Conservation (phyloP, 2,113 vertebrate species). For the Ciconia maguari region DNA sequence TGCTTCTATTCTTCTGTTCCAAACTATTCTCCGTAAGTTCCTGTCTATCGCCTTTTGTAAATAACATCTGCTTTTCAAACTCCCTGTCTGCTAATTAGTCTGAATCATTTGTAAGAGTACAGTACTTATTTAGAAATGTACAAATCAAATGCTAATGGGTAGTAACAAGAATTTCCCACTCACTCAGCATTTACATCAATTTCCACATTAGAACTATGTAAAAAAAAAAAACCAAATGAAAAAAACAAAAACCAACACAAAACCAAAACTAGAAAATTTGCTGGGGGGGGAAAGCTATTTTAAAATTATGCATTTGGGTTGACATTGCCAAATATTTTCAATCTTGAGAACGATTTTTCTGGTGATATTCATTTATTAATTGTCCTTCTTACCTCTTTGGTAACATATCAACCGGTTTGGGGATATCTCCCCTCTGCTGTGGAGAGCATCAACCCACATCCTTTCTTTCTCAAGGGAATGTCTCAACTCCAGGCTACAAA, state of each 20-base stretch:
- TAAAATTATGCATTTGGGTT: not conserved
- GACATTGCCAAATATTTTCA: not conserved
- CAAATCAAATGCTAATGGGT: conserved; percentile 47
- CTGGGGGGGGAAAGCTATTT: not conserved
- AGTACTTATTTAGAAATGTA: conserved; percentile 18
- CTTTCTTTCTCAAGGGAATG: not conserved
- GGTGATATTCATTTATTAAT: not conserved
- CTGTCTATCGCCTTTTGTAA: conserved; percentile 45
- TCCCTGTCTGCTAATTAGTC: conserved; percentile 53
- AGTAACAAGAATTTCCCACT: conserved; percentile 32
- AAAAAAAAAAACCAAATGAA: not conserved
- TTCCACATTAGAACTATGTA: not conserved
- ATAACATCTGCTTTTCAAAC: conserved; percentile 67
- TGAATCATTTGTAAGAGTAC: not conserved
- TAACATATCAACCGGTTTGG: not conserved
- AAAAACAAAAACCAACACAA: no score
- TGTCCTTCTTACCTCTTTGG: not conserved
- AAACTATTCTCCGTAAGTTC: conserved; percentile 52
- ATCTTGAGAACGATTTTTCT: not conserved
- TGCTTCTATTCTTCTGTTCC: conserved; percentile 49
- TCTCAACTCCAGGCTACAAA: not conserved
- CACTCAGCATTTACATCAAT: conserved; percentile 13
- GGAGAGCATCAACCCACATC: not conserved
- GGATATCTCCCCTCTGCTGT: not conserved
- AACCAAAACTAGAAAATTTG: not conserved